Base-by-base conservation (phyloP, 2,797 vertebrate genomes). In the Florisuga fusca region DNA sequence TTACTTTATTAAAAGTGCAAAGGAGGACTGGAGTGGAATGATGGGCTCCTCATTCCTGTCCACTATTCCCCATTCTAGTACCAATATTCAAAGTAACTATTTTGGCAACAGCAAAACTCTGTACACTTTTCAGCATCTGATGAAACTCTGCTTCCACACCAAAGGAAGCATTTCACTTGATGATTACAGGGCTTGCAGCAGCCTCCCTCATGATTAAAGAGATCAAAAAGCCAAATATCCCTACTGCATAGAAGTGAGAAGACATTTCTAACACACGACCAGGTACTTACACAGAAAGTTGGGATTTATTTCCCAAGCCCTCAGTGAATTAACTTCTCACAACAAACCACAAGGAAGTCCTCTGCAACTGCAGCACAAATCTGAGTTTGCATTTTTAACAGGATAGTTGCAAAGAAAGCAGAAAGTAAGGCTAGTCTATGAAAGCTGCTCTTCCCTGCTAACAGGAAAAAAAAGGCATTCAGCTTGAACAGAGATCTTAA, bases 361-460 rank as follows among this genome's bases (percentile, higher is more conserved):
- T 82, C 12, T 92, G 91, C 82, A 94, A 76, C n/a, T 54, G 91
- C 96, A 95, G 93, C 94, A 96, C 53, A 94, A 96, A 83, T 45
- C 41, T 10, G 41, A 25, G 71, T 73, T 76, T 58, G 58, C 86
- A 45, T 84, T 93, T 90, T 83, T 79, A 94, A 79, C 58, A 48
- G 58, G 10, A 64, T n/a, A 85, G 64, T 33, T 94, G 93, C 94
- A 96, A 96, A 73, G 73, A 79, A 93, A 91, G 93, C 93, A 96
- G 31, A 84, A 91, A 94, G 54, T 9, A 48, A 90, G 57, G 34
- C n/a, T 34, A 45, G 86, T 29, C 89, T 83, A 75, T 55, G 53
- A 81, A 54, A 83, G 77, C 79, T 83, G 59, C 73, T 64, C 12
- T 36, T 92, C 54, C 59, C 59, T 82, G 51, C 77, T 69, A n/a